Percentiles rank a stretch among this genome's conserved stretches.
These are phyloP conservation scores for Apostichopus japonicus DNA, from an alignment of 35 echinoderm and acorn worm genomes.

Conservation along the genomic window DNA sequence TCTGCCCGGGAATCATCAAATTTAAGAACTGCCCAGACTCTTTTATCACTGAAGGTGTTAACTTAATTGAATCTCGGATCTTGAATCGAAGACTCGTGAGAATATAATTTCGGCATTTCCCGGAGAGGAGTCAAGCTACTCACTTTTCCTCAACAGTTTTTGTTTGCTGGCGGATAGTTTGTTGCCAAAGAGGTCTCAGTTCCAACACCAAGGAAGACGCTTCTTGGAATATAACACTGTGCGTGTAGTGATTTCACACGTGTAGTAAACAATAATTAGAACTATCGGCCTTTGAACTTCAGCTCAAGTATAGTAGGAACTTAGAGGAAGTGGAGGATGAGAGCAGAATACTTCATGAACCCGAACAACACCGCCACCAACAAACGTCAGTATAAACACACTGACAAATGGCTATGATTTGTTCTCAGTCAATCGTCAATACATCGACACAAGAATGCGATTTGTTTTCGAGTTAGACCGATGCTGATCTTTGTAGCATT, in stretches of 20 bases:
- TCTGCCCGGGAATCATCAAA: constrained; percentile 49
- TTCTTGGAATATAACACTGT: constrained; percentile 22
- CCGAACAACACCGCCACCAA: too few relatives aligned
- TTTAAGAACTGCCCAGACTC: constrained; percentile 54
- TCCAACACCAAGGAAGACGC: constrained; percentile 51
- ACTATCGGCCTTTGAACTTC: constrained; percentile 54
- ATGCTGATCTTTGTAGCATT: too few relatives aligned
- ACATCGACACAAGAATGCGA: too few relatives aligned
- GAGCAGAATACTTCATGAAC: too few relatives aligned
- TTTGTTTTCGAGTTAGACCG: too few relatives aligned
- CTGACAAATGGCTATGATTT: too few relatives aligned
- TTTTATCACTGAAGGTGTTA: constrained; percentile 50
- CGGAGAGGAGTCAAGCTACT: constrained; percentile 49
- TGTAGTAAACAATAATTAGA: constrained; percentile 53
- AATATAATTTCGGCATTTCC: constrained; percentile 51
- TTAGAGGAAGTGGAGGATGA: too few relatives aligned
- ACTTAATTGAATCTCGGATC: constrained; percentile 58
- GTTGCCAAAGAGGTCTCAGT: constrained; percentile 48
- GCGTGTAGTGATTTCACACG: constrained; percentile 59
- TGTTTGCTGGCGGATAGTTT: constrained; percentile 48
- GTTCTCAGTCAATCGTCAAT: too few relatives aligned
- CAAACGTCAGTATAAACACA: too few relatives aligned
- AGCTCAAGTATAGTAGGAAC: too few relatives aligned
- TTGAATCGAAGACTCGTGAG: constrained; percentile 51
- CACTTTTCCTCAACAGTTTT: constrained; percentile 48